phyloP scores from a whole-genome alignment of 23 tunicate genomes.

The Trididemnum nubilum region DNA sequence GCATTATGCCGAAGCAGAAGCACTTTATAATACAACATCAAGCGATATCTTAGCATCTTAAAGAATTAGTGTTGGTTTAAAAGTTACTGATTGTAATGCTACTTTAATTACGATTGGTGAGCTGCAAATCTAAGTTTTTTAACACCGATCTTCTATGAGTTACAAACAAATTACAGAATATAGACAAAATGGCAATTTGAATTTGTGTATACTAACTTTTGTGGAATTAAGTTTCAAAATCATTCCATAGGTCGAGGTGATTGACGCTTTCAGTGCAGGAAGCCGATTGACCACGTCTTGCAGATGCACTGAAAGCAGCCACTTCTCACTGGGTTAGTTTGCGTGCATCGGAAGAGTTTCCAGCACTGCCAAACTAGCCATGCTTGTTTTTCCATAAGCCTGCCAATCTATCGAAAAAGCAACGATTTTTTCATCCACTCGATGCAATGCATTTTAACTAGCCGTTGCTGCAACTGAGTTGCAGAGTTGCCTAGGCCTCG shows the following conservation, averaged over 20 bases:
- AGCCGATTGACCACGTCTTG: constrained; percentile 16
- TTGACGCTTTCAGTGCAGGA: constrained; percentile 11
- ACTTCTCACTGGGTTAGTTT: neutral
- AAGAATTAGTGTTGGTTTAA: no score
- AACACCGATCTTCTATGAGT: no score
- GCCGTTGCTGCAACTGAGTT: neutral
- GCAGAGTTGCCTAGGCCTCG: constrained; percentile 26
- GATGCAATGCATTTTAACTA: neutral
- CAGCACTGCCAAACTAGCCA: neutral
- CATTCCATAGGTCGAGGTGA: constrained; percentile 33
- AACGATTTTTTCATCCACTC: neutral
- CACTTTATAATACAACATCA: no score
- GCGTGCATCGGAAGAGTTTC: neutral
- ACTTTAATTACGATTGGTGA: no score
- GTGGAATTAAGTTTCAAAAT: constrained; percentile 50
- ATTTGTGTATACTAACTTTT: constrained; percentile 8
- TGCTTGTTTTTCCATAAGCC: neutral
- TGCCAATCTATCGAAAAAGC: neutral
- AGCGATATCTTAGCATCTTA: no score
- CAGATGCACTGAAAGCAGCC: constrained; percentile 27
- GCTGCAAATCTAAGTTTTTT: no score
- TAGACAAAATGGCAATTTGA: no score
- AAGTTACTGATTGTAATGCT: no score
- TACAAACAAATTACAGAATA: no score
- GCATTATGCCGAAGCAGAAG: no score